These are phyloP conservation scores for Nudaria mundana DNA, from an alignment of 2,888 invertebrate species.

Conservation along the genomic window DNA sequence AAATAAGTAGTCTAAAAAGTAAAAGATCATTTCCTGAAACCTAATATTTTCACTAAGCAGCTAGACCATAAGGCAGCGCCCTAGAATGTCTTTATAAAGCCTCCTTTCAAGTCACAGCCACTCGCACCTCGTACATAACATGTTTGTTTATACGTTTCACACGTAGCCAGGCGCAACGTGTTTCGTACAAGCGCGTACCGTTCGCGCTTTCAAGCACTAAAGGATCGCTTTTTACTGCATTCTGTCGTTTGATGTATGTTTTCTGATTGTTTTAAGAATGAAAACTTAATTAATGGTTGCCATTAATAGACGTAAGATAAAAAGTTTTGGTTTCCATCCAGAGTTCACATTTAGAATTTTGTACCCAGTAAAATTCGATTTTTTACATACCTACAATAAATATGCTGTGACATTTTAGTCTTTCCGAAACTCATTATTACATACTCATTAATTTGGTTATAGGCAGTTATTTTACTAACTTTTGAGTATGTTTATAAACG, in stretches of 20 bases:
- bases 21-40: not conserved
- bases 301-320: no score
- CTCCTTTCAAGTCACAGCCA: slow-evolving; percentile 55
- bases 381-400: no score
- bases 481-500: no score
- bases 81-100: slow-evolving; percentile 42
- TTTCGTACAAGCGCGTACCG: slow-evolving; percentile 47
- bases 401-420: no score
- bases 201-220: slow-evolving; percentile 54
- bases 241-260: slow-evolving; percentile 32
- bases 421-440: no score
- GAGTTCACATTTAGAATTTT: no score
- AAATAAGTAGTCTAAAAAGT: no score
- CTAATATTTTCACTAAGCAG: not conserved
- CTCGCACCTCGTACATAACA: slow-evolving; percentile 44
- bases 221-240: slow-evolving; percentile 56
- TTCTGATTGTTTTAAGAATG: slow-evolving; percentile 12
- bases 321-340: no score
- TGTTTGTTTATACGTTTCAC: slow-evolving; percentile 70
- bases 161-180: slow-evolving; percentile 52
- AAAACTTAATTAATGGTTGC: slow-evolving; percentile 26
- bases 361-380: no score
- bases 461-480: no score
- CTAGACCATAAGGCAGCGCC: slow-evolving; percentile 15
- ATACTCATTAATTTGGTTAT: no score